Evolutionary conservation across 2,888 invertebrate genomes (phyloP).

Genomic region (Cantharis rustica): DNA sequence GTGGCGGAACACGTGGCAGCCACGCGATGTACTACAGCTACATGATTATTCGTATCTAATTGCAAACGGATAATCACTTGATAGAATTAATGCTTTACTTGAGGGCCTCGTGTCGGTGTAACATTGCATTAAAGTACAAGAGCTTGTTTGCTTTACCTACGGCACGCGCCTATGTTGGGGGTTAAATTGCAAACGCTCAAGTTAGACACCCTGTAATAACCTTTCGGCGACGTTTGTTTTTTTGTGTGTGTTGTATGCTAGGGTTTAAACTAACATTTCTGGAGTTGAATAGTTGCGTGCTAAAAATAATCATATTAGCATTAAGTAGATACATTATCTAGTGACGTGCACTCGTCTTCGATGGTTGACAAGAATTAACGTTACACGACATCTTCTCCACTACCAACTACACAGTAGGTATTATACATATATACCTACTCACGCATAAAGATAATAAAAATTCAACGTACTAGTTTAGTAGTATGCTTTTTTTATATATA

Average conservation of each 20-base stretch:
- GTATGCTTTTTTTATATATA: background rate
- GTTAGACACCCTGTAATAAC: slow-evolving; percentile 5
- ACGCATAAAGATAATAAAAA: background rate
- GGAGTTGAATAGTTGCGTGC: slow-evolving; percentile 16
- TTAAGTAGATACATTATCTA: slow-evolving; percentile 8
- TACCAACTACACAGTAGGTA: background rate
- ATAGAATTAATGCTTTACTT: slow-evolving; percentile 54
- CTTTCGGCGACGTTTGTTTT: slow-evolving; percentile 11
- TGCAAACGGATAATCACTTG: slow-evolving; percentile 52
- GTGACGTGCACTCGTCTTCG: slow-evolving; percentile 20
- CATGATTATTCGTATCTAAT: slow-evolving; percentile 50
- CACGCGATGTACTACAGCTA: slow-evolving; percentile 41
- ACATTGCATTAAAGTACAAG: slow-evolving; percentile 33
- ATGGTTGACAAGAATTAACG: slow-evolving; percentile 19
- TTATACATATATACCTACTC: background rate
- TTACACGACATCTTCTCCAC: slow-evolving; percentile 26
- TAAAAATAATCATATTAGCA: slow-evolving; percentile 20
- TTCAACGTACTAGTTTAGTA: background rate
- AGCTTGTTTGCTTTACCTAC: slow-evolving; percentile 29
- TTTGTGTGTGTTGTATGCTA: background rate
- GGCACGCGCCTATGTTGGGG: slow-evolving; percentile 20
- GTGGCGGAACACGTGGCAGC: slow-evolving; percentile 36
- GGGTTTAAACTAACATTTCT: background rate
- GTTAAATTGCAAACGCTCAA: slow-evolving; percentile 11
- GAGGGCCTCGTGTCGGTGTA: slow-evolving; percentile 47